Evolutionary conservation across 1,140 invertebrate genomes (phyloP), one percentile per base, ranked within the genome.

Genomic region (Pemphigus obesinymphae): DNA sequence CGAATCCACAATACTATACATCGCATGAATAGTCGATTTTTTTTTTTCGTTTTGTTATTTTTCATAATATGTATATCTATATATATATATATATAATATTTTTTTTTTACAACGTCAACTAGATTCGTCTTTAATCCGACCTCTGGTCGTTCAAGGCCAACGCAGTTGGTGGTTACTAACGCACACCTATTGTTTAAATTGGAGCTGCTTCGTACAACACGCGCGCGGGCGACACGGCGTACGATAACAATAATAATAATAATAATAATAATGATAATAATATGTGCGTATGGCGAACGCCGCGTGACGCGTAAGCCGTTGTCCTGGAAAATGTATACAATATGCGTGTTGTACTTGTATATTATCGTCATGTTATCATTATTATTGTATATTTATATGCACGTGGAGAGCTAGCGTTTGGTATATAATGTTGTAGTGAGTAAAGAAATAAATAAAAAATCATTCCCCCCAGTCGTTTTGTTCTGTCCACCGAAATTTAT

Each of bases 111-210:
- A 8, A 37, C 75, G 75, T 58, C 75, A 78, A 55, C 31, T 23
- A 58, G 48, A 78, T 78, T 78, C 6, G 75, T 78, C 31, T 78
- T 78, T 78, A 78, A 78, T 58, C 75, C 75, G 53, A 61, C 75
- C 75, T 78, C 75, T 58, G 53, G 17, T 31, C 37, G 50, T 80
- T 80, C 76, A 80, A 80, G 76, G 76, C 40, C 76, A 61, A 31
- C 55, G n/a, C 75, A 31, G 45, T 31, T 26, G 40, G 55, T 34
- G 55, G 76, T 61, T 73, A 61, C 26, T 26, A 50, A 50, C 43
- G 29, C n/a, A 45, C 53, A 37, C 50, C 34, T 58, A 76, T 76
- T 76, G 73, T 76, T 76, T 76, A 76, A 76, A 76, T 58, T 40
- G 26, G 53, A 76, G 50, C 73, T 58, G 34, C 34, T 40, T 6